A percentile compares a stretch with the other conserved stretches of the same genome.
Evolutionary conservation across 1,140 invertebrate species (phyloP).

Genomic region (Helicorthomorpha holstii): DNA sequence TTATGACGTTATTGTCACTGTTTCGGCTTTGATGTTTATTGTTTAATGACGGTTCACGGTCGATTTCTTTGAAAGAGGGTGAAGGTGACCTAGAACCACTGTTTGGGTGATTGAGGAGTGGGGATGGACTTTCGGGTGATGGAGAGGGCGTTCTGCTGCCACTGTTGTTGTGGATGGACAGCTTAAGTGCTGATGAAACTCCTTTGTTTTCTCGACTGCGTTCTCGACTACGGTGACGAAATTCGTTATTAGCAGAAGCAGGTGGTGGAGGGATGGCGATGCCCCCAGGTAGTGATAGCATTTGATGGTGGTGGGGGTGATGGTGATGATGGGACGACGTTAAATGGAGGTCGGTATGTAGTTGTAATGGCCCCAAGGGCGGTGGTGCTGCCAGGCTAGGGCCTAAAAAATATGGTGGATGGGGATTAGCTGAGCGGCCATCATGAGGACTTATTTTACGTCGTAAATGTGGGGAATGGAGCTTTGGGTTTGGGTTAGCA

Average conservation of each 20-base stretch:
- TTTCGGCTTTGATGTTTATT: no score
- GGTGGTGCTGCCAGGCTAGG: constrained; percentile 18
- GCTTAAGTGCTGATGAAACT: background rate
- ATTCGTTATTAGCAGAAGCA: background rate
- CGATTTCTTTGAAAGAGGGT: no score
- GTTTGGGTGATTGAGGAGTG: background rate
- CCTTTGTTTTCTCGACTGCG: background rate
- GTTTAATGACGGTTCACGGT: no score
- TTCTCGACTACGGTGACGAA: background rate
- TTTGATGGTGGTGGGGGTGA: constrained; percentile 21
- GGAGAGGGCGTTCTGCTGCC: background rate
- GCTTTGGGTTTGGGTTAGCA: constrained; percentile 94
- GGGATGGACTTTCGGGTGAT: background rate
- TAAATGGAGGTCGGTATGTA: background rate
- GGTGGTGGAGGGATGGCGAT: background rate
- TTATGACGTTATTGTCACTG: no score
- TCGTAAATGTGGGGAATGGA: constrained; percentile 84
- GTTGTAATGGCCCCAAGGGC: background rate
- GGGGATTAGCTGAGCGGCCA: constrained; percentile 67
- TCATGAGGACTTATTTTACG: constrained; percentile 85
- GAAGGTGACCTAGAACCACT: background rate
- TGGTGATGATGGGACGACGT: background rate
- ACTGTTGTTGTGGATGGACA: background rate
- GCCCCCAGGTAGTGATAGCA: no score
- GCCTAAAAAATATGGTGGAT: constrained; percentile 52